Percentiles rank a stretch among this genome's conserved stretches.
phyloP scores from a whole-genome alignment of 2,888 invertebrate species.

The Synergus itoensis region DNA sequence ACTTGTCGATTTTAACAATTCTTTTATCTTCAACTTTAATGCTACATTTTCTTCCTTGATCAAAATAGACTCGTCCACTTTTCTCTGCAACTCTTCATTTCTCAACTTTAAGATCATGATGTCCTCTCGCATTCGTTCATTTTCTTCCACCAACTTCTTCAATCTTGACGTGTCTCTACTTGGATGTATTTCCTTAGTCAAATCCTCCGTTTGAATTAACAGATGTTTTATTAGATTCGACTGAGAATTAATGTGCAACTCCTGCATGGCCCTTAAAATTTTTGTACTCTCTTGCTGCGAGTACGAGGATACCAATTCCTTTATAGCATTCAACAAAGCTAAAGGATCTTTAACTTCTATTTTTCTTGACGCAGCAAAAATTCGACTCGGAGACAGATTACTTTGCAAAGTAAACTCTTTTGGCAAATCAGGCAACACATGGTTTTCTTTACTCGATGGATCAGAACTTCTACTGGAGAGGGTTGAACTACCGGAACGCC shows the following conservation, averaged over 20 bases:
- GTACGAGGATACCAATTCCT: constrained; percentile 69
- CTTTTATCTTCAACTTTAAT: constrained; percentile 67
- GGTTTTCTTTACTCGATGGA: constrained; percentile 70
- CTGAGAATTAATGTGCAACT: constrained; percentile 70
- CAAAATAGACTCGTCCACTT: constrained; percentile 62
- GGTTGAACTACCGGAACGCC: constrained; percentile 57
- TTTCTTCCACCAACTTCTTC: constrained; percentile 65
- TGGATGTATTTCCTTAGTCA: constrained; percentile 63
- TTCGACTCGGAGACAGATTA: constrained; percentile 54
- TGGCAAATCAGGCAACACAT: constrained; percentile 62
- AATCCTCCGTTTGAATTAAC: constrained; percentile 67
- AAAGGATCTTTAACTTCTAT: constrained; percentile 65
- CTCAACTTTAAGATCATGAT: constrained; percentile 61
- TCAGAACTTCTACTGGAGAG: constrained; percentile 61
- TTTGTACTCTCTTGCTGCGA: constrained; percentile 71
- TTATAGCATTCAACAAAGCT: constrained; percentile 67
- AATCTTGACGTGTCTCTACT: constrained; percentile 59
- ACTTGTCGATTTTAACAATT: constrained; percentile 55
- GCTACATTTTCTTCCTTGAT: constrained; percentile 69
- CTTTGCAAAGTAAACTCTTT: constrained; percentile 55
- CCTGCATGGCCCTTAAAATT: constrained; percentile 67
- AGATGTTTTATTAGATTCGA: constrained; percentile 69
- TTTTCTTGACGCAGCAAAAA: constrained; percentile 50
- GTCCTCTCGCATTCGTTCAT: constrained; percentile 66
- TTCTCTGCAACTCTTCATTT: constrained; percentile 66